Evolutionary conservation across 2,113 vertebrate species (phyloP).

Genomic region (Cyanocitta stelleri): DNA sequence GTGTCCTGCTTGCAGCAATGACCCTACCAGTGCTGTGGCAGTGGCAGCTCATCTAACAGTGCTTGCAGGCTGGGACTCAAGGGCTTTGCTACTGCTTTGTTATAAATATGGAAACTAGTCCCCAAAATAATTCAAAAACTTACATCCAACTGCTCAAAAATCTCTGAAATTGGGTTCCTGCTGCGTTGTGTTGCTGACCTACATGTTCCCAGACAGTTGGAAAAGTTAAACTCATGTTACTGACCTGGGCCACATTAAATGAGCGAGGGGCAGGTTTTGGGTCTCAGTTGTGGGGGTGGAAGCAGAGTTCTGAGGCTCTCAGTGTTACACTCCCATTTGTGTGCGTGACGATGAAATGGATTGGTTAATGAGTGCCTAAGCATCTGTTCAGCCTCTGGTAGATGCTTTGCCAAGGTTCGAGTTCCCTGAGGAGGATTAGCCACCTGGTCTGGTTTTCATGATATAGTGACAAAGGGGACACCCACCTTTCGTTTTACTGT

Average conservation of each 20-base stretch:
- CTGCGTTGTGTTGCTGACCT: background rate
- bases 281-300: background rate
- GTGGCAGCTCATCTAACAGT: background rate
- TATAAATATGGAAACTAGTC: background rate
- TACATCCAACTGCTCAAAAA: background rate
- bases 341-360: constrained; percentile 48
- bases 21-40: background rate
- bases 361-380: constrained; percentile 59
- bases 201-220: background rate
- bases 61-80: background rate
- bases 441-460: constrained; percentile 59
- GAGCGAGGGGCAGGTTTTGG: background rate
- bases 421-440: constrained; percentile 65
- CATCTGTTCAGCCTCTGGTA: constrained; percentile 59
- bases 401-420: constrained; percentile 56
- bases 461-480: constrained; percentile 44
- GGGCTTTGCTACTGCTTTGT: background rate
- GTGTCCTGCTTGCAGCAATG: background rate
- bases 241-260: background rate
- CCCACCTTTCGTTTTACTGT: constrained; percentile 26
- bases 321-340: constrained; percentile 4
- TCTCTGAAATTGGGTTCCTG: background rate
- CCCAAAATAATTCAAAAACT: background rate
- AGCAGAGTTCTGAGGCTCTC: background rate
- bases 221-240: background rate